A percentile compares a stretch with the other conserved stretches of the same genome.
Evolutionary conservation across 2,797 vertebrate species (phyloP).

Genomic region (Dromococcyx pavoninus): DNA sequence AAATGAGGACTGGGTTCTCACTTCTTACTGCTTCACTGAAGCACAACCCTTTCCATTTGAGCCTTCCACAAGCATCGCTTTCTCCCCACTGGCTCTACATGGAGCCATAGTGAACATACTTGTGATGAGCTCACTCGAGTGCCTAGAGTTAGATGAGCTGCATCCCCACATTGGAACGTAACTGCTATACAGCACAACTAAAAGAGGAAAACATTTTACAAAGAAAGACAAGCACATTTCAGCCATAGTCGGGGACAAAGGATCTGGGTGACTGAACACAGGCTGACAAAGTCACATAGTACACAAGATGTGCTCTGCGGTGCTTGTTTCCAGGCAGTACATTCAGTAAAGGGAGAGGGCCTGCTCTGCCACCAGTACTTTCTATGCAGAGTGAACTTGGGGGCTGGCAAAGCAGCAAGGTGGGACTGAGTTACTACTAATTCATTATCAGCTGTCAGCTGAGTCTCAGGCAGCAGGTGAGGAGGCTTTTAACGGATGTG

Average conservation of each 20-base stretch:
- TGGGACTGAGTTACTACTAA: neutral
- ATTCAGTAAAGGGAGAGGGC: neutral
- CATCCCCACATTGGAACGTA: neutral
- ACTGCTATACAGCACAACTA: neutral
- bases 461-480: neutral
- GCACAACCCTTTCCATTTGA: neutral
- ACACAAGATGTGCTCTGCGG: neutral
- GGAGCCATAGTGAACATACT: neutral
- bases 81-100: neutral
- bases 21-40: neutral
- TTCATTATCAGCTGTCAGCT: neutral
- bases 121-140: neutral
- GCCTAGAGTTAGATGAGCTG: neutral
- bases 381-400: neutral
- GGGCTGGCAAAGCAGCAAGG: neutral
- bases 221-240: neutral
- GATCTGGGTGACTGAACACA: neutral
- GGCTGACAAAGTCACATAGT: neutral
- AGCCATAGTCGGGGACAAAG: neutral
- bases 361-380: neutral
- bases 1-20: neutral
- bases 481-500: neutral
- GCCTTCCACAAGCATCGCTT: fast-evolving
- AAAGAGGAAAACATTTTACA: neutral
- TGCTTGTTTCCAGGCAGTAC: neutral